Base-by-base conservation (phyloP, 2,113 vertebrate species). In the Heloderma charlesbogerti region DNA sequence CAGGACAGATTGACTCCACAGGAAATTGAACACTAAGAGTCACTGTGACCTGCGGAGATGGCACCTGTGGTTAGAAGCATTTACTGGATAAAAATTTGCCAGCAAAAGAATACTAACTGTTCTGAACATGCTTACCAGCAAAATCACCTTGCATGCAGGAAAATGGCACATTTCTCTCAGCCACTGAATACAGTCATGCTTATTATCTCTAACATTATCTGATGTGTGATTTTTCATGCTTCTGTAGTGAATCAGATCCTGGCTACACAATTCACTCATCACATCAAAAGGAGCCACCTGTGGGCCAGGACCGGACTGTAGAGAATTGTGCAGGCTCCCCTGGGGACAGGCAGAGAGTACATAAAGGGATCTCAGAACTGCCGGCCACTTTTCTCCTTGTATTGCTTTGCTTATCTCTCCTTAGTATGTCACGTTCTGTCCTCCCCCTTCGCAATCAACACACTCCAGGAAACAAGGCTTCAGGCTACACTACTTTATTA, bases 51-150 rank as follows among this genome's bases (percentile, higher is more conserved):
- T 66, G 15, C 18, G 43, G 29, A 74, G 86, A 86, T 82, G 75
- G 85, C 0, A 0, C 8, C 31, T 78, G 72, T 16, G 45, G 43
- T 82, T 91, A 91, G 81, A 94, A 79, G 72, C 25, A 88, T 79
- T 89, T 87, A 75, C 27, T 86, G 77, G 78, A 91, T 91, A 84
- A 88, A 93, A 84, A 82, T 43, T 75, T 94, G 67, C 7, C 67
- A 89, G 85, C 0, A 0, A n/a, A n/a, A 67, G 20, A 57, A 18
- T 43, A 87, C 54, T 82, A 78, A 67, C 45, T 93, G 48, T 57
- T 92, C 84, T 6, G 74, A 43, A 31, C 27, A 80, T 13, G 74
- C 10, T 77, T n/a, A 81, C 20, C 57, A 84, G 34, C 16, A 90
- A 94, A 91, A 92, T n/a, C 5, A 91, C 3, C 13, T 81, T 80